A percentile compares a stretch with the other conserved stretches of the same genome.
These are phyloP conservation scores for Vombatus ursinus DNA, from an alignment of 2,113 vertebrate genomes.

Conservation along the genomic window DNA sequence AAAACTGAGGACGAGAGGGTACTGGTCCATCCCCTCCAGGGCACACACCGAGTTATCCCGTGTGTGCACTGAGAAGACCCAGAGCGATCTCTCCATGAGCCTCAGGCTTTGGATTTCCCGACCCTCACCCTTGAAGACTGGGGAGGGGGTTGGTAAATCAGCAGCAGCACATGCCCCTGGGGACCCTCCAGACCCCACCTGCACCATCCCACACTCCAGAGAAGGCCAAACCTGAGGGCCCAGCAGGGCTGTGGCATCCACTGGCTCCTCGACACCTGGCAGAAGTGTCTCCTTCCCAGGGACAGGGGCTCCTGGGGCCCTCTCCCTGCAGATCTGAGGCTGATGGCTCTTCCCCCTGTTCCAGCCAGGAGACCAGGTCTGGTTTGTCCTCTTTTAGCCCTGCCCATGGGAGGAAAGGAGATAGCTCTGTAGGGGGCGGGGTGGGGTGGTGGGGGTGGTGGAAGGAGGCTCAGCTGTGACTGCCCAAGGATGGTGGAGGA, in stretches of 20 bases:
- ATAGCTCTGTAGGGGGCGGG: background rate
- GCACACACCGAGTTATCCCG: background rate
- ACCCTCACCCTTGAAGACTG: no score
- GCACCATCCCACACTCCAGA: background rate
- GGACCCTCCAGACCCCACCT: no score
- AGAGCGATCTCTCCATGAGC: accelerated
- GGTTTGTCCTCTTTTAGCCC: background rate
- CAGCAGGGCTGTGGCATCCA: background rate
- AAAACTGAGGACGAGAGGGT: no score
- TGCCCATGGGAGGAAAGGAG: background rate
- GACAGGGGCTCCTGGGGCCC: background rate
- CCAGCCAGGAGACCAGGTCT: background rate
- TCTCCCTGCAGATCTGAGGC: background rate
- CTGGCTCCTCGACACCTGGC: background rate
- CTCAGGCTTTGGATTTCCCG: background rate
- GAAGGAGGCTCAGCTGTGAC: no score
- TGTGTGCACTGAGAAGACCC: background rate
- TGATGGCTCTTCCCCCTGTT: background rate
- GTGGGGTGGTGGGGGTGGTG: no score
- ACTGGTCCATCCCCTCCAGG: background rate
- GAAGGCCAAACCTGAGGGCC: background rate
- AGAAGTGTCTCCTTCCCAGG: background rate
- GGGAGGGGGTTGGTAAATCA: no score
- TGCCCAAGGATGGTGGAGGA: background rate
- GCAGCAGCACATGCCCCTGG: no score